Base-by-base conservation (phyloP, 2,888 invertebrate genomes). In the Cotesia congregata region DNA sequence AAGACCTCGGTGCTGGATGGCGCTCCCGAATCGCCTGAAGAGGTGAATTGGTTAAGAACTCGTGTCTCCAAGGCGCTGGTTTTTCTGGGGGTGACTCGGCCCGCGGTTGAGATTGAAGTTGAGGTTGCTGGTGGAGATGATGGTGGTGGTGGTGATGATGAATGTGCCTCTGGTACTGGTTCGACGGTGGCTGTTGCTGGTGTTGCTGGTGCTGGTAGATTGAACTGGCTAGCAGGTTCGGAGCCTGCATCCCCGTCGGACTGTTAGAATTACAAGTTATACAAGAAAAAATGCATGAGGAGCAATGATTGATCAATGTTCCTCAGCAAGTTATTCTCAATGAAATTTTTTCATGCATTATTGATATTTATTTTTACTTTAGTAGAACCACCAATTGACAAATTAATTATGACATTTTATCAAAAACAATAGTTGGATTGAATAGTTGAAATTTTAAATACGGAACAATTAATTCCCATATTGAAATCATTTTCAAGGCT, bases 181-280 rank as follows among this genome's bases (percentile, higher is more conserved):
- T 50, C 4, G 50, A 50, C 50, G 50, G 50, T 30, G 6, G 4
- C 65, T n/a, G 62, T 17, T 20, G 41, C 38, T 15, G 62, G 9
- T 59, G 17, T 5, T 9, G 40, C 5, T 59, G 12, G 9, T 7
- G 4, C 9, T 60, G 69, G 59, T 39, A 7, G 41, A 40, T 79
- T 73, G 82, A 81, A 72, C 77, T 78, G 81, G 80, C 68, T 80
- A 82, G 83, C 83, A 83, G 83, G 82, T 82, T 81, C 80, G 83
- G 83, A 83, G 87, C 86, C 88, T 89, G 88, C 86, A 88, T 86
- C 85, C 85, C 87, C 86, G 86, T 86, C 84, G 88, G 86, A 88
- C 89, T 89, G 88, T 89, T 89, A 88, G 87, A 87, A 88, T 86
- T 85, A 83, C 85, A 87, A 88, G 84, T 84, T 80, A 85, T 82